Evolutionary conservation across 2,888 invertebrate genomes (phyloP), one percentile per base, ranked within the genome.

Genomic region (Lepeophtheirus nordmannii): DNA sequence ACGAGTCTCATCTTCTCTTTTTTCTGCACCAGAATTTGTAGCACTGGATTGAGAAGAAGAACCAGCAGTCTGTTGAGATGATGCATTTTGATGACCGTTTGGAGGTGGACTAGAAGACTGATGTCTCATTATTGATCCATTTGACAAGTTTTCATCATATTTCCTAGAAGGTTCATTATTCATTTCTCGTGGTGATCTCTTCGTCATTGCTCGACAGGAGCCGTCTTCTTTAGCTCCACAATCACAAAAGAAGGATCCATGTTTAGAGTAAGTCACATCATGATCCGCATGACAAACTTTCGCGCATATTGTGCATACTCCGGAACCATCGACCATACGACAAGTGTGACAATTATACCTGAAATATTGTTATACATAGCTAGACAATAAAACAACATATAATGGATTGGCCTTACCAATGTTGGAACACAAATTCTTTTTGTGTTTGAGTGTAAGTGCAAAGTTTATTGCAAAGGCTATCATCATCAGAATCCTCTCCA

Each of bases 211-310:
- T 72, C 84, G 83, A 72, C 87, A 87, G 1, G 83, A 82, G 0
- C 83, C 84, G 73, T 91, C 91, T 63, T 92, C 90, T 75, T 93
- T 94, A 1, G 94, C 94, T 1, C 97, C 97, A 74, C 98, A 98
- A 76, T 97, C 97, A 74, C 98, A 98, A 80, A 98, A 98, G 81
- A 98, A 98, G 74, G 94, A 94, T 1, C 97, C 97, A 74, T 89
- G 93, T 76, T 98, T 98, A 64, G 96, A 92, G 74, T 96, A 97
- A 8, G 93, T 87, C 1, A 96, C 85, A 75, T 97, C 97, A 74
- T 97, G 97, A 0, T 89, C 91, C 70, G 89, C 84, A 58, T 97
- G 97, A 74, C 97, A 97, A 10, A 97, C 97, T 66, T 91, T 82
- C 0, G 96, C 97, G 78, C 98, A 98, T 17, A 96, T 87, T 0